These are phyloP conservation scores for Drosophila serrata DNA, from an alignment of 1,140 invertebrate species.

Conservation along the genomic window DNA sequence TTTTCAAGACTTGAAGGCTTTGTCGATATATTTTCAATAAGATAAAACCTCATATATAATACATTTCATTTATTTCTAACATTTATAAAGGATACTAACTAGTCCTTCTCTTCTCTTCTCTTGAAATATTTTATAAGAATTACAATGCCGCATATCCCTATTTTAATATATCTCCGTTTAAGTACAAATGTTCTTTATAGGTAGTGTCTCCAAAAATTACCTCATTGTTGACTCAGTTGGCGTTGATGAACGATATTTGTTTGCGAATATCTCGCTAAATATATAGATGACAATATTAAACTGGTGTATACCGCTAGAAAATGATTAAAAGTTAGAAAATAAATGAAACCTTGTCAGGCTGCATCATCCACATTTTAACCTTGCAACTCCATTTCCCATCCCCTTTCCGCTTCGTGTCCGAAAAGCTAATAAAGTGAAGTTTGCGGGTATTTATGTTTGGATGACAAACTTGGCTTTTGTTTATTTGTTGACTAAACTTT, in stretches of 20 bases:
- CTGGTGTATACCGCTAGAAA: constrained; percentile 1
- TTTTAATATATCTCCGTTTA: background rate
- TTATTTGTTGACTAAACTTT: constrained; percentile 19
- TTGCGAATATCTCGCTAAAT: constrained; percentile 46
- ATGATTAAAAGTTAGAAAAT: constrained; percentile 19
- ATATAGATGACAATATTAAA: constrained; percentile 23
- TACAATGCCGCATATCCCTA: background rate
- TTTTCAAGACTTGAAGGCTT: no score
- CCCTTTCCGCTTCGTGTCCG: constrained; percentile 11
- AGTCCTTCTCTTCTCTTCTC: background rate
- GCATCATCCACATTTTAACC: constrained; percentile 15
- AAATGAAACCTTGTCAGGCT: background rate
- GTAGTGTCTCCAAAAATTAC: constrained; percentile 38
- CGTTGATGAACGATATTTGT: constrained; percentile 43
- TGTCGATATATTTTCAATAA: no score
- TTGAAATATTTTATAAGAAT: background rate
- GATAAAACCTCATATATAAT: no score
- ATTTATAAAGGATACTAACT: background rate
- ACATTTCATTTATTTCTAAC: no score
- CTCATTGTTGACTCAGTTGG: constrained; percentile 76
- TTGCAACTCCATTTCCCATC: constrained; percentile 35
- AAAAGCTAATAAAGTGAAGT: constrained; percentile 20
- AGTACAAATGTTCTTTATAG: no score
- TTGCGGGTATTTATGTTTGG: constrained; percentile 10
- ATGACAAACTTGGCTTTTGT: constrained; percentile 21